A percentile compares a stretch with the other conserved stretches of the same genome.
Conservation (phyloP, 92 coral and sea anemone genomes). For the Siderastrea radians region DNA sequence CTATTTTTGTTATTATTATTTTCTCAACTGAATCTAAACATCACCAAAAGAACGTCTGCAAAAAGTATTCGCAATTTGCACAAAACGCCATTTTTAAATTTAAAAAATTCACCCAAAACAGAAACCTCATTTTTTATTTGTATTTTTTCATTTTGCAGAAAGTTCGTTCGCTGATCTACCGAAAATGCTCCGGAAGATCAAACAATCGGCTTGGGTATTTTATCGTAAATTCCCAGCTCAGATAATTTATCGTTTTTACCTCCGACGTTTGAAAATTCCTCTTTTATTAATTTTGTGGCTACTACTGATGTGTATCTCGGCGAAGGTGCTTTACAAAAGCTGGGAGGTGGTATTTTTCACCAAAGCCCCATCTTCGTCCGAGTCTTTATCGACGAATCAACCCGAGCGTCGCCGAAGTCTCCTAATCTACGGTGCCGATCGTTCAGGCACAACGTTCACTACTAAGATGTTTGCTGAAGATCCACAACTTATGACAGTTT, state of each 20-base stretch:
- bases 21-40: no score
- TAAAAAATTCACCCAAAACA: no score
- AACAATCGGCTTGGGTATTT: background rate
- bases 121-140: background rate
- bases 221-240: background rate
- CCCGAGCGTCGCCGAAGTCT: conserved; percentile 32
- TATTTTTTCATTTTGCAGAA: background rate
- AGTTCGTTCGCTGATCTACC: background rate
- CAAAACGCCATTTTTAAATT: no score
- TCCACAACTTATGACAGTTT: conserved; percentile 45
- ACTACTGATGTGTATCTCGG: background rate
- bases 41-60: no score
- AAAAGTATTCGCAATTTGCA: no score
- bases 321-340: background rate
- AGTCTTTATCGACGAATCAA: background rate
- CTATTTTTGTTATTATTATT: no score
- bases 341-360: background rate
- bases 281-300: background rate
- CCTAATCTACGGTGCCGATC: conserved; percentile 51
- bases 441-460: conserved; percentile 51
- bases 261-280: background rate
- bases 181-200: background rate
- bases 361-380: background rate
- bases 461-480: conserved; percentile 53
- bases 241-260: background rate